phyloP scores from a whole-genome alignment of 2,113 vertebrate species.

The Caranx melampygus region DNA sequence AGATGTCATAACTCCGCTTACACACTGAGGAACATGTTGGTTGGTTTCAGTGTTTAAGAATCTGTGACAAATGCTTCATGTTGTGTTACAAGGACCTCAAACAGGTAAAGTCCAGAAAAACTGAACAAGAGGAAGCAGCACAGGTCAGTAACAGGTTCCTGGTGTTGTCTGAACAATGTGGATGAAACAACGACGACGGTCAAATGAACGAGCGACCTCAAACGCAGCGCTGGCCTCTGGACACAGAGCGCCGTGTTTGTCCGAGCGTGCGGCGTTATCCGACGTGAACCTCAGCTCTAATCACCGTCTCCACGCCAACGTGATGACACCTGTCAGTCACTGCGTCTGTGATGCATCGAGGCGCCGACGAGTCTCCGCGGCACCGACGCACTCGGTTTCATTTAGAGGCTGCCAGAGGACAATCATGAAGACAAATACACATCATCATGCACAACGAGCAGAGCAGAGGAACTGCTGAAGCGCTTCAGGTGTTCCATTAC shows the following conservation, averaged over 20 bases:
- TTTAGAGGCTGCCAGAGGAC: slow-evolving; percentile 4
- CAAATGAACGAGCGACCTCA: neutral
- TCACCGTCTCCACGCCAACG: neutral
- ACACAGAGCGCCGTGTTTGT: no score
- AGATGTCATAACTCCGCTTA: no score
- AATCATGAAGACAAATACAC: slow-evolving; percentile 35
- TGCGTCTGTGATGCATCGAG: neutral
- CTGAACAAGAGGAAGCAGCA: neutral
- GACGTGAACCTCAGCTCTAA: neutral
- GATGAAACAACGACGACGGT: no score
- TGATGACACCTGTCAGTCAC: neutral
- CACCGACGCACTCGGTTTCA: neutral
- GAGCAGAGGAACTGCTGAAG: neutral
- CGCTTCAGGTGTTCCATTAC: slow-evolving; percentile 6
- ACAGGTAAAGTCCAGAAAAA: no score
- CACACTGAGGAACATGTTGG: no score
- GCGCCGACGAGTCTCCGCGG: neutral
- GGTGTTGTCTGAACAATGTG: neutral
- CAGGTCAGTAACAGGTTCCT: neutral
- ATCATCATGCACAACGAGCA: neutral
- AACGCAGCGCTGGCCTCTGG: no score
- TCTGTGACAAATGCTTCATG: no score
- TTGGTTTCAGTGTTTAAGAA: no score
- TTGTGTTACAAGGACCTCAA: no score
- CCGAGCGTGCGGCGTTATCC: no score